Conservation (phyloP, 2,888 invertebrate species). For the Nomada ferruginata region DNA sequence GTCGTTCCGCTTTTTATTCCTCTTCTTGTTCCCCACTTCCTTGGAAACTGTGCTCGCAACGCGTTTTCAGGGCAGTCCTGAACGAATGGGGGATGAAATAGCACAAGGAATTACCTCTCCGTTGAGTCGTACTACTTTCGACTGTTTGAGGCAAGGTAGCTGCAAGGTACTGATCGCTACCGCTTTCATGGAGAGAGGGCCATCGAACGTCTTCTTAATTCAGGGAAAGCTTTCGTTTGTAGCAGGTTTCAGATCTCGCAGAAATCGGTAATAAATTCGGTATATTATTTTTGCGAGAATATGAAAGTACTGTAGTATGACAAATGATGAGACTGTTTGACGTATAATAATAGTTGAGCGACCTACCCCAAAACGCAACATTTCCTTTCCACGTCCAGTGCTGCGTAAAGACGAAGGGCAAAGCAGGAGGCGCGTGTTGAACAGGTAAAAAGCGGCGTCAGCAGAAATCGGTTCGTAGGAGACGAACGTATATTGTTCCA, state of each 20-base stretch:
- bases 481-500: conserved; percentile 35
- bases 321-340: no score
- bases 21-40: conserved; percentile 9
- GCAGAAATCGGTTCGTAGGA: conserved; percentile 24
- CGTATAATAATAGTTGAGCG: no score
- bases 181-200: not conserved
- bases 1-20: conserved; percentile 38
- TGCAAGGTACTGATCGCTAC: not conserved
- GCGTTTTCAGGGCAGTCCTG: not conserved
- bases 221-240: not conserved
- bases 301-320: not conserved
- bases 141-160: not conserved
- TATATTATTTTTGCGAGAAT: not conserved
- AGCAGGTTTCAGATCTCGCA: not conserved
- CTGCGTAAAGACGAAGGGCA: not conserved
- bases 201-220: not conserved
- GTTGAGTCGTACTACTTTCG: conserved; percentile 8
- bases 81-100: conserved; percentile 37
- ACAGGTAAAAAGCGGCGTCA: not conserved
- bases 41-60: not conserved
- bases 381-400: not conserved
- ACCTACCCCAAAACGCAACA: no score
- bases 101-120: conserved; percentile 54
- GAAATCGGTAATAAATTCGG: not conserved
- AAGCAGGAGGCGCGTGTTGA: not conserved